A percentile compares a stretch with the other conserved stretches of the same genome.
Evolutionary conservation across 2,113 vertebrate genomes (phyloP).

Genomic region (Ivindomyrus marchei): DNA sequence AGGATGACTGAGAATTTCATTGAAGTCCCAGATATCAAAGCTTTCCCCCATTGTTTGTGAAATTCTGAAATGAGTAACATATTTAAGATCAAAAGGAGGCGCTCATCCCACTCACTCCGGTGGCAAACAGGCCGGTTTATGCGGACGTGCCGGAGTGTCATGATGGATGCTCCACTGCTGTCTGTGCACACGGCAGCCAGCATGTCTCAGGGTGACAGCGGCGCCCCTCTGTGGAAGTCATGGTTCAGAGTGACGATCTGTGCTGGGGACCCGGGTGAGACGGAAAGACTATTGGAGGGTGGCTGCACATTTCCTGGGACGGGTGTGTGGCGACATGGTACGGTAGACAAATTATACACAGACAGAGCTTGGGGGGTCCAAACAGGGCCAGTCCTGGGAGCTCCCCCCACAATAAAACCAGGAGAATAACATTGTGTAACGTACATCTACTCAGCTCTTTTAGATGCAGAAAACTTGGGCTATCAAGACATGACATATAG

Average conservation of each 20-base stretch:
- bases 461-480: not conserved
- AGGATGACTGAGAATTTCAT: not conserved
- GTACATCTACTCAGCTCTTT: not conserved
- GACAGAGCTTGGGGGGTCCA: not conserved
- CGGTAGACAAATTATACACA: not conserved
- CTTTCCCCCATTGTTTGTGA: not conserved
- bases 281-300: not conserved
- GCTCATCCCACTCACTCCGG: not conserved
- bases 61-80: not conserved
- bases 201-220: not conserved
- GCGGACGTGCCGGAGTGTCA: not conserved
- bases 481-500: not conserved
- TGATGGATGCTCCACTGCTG: not conserved
- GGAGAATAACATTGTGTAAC: not conserved
- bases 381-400: not conserved
- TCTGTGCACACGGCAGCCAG: not conserved
- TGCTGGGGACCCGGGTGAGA: not conserved
- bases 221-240: not conserved
- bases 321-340: not conserved
- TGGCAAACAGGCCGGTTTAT: not conserved
- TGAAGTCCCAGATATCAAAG: slow-evolving; percentile 4
- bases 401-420: not conserved
- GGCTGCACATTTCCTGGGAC: not conserved
- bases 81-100: slow-evolving; percentile 8
- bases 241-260: not conserved